Percentiles rank a stretch among this genome's conserved stretches.
These are phyloP conservation scores for Aspidiotus rigidus DNA, from an alignment of 2,888 invertebrate species.

Conservation along the genomic window DNA sequence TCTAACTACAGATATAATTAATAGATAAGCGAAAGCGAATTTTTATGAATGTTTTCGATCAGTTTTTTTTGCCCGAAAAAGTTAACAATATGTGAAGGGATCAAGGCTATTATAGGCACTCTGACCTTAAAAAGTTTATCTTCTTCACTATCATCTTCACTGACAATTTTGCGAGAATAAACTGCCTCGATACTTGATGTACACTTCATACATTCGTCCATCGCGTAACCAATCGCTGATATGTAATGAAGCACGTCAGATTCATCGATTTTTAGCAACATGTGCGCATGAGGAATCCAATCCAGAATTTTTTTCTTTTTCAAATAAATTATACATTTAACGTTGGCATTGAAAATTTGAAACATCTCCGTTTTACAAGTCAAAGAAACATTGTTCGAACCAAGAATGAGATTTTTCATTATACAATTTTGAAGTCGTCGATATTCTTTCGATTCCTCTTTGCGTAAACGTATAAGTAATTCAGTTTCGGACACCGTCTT, in stretches of 20 bases:
- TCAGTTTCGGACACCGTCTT: background rate
- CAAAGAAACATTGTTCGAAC: constrained; percentile 1
- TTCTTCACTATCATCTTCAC: background rate
- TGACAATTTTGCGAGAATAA: background rate
- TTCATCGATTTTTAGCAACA: background rate
- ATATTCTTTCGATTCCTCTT: background rate
- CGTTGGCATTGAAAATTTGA: background rate
- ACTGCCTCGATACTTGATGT: background rate
- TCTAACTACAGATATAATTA: background rate
- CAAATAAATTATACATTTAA: constrained; percentile 1
- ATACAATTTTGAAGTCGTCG: background rate
- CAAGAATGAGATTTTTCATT: background rate
- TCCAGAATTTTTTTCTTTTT: background rate
- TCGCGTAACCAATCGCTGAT: constrained; percentile 1
- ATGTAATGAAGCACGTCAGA: constrained; percentile 2
- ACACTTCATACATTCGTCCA: background rate
- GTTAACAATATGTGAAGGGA: background rate
- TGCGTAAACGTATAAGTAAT: background rate
- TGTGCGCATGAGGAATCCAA: background rate
- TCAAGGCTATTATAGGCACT: background rate
- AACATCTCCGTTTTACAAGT: background rate
- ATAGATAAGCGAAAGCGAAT: background rate
- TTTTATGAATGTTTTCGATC: background rate
- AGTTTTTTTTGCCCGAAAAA: background rate
- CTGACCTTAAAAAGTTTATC: background rate